Evolutionary conservation across 2,113 vertebrate species (phyloP).

Genomic region (Potamarius usumacintae): DNA sequence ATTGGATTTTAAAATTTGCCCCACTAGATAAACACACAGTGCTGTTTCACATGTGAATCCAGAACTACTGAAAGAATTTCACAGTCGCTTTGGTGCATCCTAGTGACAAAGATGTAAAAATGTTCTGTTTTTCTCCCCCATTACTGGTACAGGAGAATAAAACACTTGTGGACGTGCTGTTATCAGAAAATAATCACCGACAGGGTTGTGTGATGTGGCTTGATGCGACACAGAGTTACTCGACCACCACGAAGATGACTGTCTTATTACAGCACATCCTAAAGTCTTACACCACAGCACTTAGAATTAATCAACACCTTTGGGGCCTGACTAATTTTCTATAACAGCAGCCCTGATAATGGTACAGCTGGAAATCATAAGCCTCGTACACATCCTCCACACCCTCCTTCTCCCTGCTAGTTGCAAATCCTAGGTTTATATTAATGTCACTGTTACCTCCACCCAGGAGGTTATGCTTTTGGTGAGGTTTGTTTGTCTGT

Average conservation of each 20-base stretch:
- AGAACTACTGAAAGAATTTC: not conserved
- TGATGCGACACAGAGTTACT: not conserved
- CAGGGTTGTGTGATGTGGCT: not conserved
- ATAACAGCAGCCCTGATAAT: not conserved
- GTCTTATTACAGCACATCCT: not conserved
- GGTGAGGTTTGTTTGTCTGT: too few species aligned
- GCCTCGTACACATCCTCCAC: too few species aligned
- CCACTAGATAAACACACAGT: not conserved
- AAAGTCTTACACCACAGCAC: not conserved
- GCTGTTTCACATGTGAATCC: slow-evolving; percentile 3
- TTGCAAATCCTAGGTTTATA: not conserved
- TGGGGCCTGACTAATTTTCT: not conserved
- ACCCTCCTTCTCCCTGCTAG: too few species aligned
- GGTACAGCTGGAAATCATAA: not conserved
- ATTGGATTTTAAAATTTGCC: slow-evolving; percentile 9
- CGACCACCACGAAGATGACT: not conserved
- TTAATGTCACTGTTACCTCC: not conserved
- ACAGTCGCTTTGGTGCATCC: not conserved
- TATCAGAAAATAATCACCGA: not conserved
- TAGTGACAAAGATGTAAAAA: too few species aligned
- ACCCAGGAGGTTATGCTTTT: too few species aligned
- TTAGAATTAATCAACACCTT: not conserved
- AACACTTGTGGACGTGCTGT: not conserved
- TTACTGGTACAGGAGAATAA: not conserved
- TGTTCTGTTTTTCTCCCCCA: not conserved